Evolutionary conservation across 2,113 vertebrate species (phyloP).

Genomic region (Bubo scandiacus): DNA sequence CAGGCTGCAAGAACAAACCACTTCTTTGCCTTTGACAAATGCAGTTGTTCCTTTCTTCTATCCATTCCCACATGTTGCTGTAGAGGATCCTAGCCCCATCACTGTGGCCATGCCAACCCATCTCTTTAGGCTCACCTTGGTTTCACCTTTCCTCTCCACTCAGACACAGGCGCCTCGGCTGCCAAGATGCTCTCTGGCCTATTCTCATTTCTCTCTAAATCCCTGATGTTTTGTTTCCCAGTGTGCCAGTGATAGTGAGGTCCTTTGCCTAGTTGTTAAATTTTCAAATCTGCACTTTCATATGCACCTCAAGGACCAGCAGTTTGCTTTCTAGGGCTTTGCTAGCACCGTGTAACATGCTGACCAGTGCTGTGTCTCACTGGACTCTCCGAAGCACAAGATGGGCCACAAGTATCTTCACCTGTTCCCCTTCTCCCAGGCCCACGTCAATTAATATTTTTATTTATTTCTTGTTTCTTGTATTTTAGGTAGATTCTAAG

Average conservation of each 20-base stretch:
- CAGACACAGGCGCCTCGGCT: neutral
- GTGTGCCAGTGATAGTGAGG: neutral
- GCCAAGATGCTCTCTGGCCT: neutral
- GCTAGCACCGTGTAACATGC: rapidly evolving
- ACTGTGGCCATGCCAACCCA: neutral
- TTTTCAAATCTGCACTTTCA: neutral
- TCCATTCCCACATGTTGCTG: neutral
- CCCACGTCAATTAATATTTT: neutral
- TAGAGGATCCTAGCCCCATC: neutral
- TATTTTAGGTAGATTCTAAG: neutral
- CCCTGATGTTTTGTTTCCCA: neutral
- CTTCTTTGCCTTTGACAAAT: neutral
- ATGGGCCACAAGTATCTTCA: neutral
- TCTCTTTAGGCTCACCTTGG: neutral
- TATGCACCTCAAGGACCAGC: neutral
- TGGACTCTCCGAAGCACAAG: neutral
- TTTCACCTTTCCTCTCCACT: neutral
- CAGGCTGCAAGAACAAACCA: neutral
- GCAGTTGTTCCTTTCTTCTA: neutral
- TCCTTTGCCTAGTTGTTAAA: neutral
- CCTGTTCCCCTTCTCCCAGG: neutral
- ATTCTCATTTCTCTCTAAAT: neutral
- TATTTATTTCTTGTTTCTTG: neutral
- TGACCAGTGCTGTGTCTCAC: neutral
- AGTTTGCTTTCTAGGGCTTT: neutral